Evolutionary conservation across 2,888 invertebrate species (phyloP).

Genomic region (Tiphia femorata): DNA sequence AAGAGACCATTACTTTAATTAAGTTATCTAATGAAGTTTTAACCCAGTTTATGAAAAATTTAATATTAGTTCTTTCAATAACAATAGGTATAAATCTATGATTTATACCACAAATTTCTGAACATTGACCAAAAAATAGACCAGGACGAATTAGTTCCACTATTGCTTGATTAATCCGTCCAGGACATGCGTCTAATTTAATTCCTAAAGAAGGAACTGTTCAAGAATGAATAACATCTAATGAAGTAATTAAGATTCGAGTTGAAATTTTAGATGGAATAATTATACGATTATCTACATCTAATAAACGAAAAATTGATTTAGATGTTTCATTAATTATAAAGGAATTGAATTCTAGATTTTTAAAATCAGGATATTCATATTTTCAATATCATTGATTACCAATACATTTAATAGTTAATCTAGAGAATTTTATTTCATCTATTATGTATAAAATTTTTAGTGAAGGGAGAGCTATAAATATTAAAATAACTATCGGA

Average conservation of each 20-base stretch:
- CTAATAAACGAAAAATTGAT: slow-evolving; percentile 9
- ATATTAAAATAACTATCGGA: slow-evolving; percentile 10
- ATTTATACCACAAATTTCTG: too few species aligned
- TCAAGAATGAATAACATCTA: slow-evolving; percentile 79
- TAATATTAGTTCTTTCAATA: slow-evolving; percentile 74
- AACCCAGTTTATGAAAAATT: slow-evolving; percentile 75
- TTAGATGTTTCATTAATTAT: slow-evolving; percentile 6
- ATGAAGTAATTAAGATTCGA: slow-evolving; percentile 71
- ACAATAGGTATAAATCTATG: slow-evolving; percentile 84
- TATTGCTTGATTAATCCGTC: slow-evolving; percentile 76
- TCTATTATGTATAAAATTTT: too few species aligned
- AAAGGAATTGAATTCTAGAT: slow-evolving; percentile 13
- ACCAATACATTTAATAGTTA: slow-evolving; percentile 21
- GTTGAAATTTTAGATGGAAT: slow-evolving; percentile 17
- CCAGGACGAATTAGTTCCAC: slow-evolving; percentile 74
- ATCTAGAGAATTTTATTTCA: slow-evolving; percentile 15
- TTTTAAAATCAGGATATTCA: too few species aligned
- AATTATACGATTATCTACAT: slow-evolving; percentile 16
- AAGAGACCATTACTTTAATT: slow-evolving; percentile 77
- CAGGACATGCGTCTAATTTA: slow-evolving; percentile 77
- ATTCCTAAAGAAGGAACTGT: slow-evolving; percentile 75
- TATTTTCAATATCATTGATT: too few species aligned
- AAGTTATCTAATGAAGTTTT: slow-evolving; percentile 70
- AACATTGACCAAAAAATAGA: slow-evolving; percentile 81
- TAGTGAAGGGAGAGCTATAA: slow-evolving; percentile 17